A percentile compares a stretch with the other conserved stretches of the same genome.
phyloP scores from a whole-genome alignment of 2,113 vertebrate species.

The Saccopteryx bilineata region DNA sequence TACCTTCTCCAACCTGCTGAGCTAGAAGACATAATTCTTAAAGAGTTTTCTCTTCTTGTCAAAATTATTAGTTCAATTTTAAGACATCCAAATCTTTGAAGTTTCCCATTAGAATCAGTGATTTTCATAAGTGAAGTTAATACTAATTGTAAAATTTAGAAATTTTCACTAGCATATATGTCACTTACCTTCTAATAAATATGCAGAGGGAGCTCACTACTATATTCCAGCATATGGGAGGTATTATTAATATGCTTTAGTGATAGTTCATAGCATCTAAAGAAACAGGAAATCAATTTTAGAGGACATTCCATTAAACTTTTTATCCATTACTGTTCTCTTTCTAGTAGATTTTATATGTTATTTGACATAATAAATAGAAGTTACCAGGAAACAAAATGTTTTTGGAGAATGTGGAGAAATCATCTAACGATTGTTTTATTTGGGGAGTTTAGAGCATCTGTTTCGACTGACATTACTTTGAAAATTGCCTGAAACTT shows the following conservation, averaged over 20 bases:
- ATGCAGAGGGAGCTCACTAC: not conserved
- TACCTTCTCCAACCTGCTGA: not conserved
- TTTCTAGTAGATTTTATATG: conserved; percentile 56
- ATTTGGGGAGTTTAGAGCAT: not conserved
- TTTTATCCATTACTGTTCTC: conserved; percentile 52
- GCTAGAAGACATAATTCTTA: conserved; percentile 12
- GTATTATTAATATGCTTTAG: conserved; percentile 34
- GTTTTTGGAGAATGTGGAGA: conserved; percentile 1
- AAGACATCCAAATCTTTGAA: conserved; percentile 47
- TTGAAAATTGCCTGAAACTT: conserved; percentile 72
- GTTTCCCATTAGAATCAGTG: conserved; percentile 22
- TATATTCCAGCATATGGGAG: conserved; percentile 12
- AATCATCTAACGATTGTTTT: conserved; percentile 51
- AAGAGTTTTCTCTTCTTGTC: not conserved
- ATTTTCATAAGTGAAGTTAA: conserved; percentile 44
- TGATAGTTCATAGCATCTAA: conserved; percentile 41
- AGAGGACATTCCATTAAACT: conserved; percentile 25
- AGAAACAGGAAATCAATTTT: conserved; percentile 55
- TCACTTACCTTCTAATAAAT: conserved; percentile 32
- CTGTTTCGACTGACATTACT: conserved; percentile 64
- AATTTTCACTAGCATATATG: conserved; percentile 12
- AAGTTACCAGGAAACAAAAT: conserved; percentile 53
- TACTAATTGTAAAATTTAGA: conserved; percentile 27
- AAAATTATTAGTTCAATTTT: conserved; percentile 57
- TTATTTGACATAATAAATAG: conserved; percentile 57